These are phyloP conservation scores for Cettia cetti DNA, from an alignment of 2,113 vertebrate species.

Conservation along the genomic window DNA sequence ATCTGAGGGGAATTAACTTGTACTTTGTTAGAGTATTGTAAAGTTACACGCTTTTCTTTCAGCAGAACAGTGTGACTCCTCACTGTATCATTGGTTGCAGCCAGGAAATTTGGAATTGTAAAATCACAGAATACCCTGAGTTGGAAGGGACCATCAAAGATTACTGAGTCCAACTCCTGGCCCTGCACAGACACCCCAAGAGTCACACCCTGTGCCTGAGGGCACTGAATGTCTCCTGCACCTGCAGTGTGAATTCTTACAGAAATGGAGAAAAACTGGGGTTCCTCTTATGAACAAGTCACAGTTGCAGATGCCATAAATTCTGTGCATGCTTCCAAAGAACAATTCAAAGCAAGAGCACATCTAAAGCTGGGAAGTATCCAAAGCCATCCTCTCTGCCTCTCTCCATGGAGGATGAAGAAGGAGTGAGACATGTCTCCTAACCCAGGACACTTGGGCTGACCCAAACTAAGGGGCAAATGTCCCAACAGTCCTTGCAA, in stretches of 20 bases:
- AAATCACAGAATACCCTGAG: background rate
- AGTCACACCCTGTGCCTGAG: background rate
- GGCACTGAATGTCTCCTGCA: background rate
- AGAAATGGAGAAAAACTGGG: background rate
- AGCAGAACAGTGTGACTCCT: background rate
- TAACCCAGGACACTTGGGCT: background rate
- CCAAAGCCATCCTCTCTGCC: background rate
- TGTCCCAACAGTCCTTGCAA: background rate
- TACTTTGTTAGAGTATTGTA: background rate
- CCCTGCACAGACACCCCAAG: background rate
- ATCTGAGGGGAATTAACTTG: background rate
- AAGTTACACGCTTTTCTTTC: background rate
- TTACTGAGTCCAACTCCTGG: background rate
- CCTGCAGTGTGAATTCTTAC: background rate
- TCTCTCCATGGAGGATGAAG: background rate
- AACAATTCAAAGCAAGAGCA: background rate
- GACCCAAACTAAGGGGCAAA: background rate
- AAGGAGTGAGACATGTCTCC: background rate
- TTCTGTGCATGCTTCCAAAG: background rate
- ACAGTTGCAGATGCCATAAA: background rate
- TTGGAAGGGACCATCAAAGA: background rate
- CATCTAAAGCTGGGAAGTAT: background rate
- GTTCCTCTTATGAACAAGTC: background rate
- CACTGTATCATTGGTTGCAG: background rate
- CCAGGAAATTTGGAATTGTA: background rate